Percentiles rank a stretch among this genome's conserved stretches.
These are phyloP conservation scores for Clostera curtula DNA, from an alignment of 2,888 invertebrate species.

Conservation along the genomic window DNA sequence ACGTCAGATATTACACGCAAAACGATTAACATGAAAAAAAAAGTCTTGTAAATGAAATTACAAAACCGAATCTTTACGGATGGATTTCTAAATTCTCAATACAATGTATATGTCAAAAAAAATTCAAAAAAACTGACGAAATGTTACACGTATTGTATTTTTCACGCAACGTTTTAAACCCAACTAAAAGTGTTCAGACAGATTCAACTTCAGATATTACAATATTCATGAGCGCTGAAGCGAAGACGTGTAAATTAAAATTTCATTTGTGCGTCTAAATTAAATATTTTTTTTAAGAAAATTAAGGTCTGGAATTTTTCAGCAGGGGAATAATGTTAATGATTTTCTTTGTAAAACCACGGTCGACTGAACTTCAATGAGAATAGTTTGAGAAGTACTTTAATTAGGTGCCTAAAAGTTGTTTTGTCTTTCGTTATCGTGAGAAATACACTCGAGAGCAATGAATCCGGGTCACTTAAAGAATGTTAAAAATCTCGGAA, in stretches of 20 bases:
- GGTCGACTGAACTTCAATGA: slow-evolving; percentile 28
- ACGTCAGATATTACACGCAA: too few relatives aligned
- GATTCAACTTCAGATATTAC: slow-evolving; percentile 3
- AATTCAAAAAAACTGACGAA: background rate
- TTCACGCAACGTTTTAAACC: slow-evolving; percentile 1
- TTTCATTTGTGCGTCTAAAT: slow-evolving; percentile 1
- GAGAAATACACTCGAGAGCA: too few relatives aligned
- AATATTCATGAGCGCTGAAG: slow-evolving; percentile 2
- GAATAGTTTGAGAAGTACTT: slow-evolving; percentile 43
- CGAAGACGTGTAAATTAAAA: slow-evolving; percentile 3
- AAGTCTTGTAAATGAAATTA: too few relatives aligned
- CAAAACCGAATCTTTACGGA: too few relatives aligned
- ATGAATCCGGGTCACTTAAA: too few relatives aligned
- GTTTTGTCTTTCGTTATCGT: slow-evolving; percentile 51
- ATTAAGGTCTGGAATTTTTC: background rate
- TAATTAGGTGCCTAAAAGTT: slow-evolving; percentile 48
- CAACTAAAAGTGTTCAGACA: slow-evolving; percentile 1
- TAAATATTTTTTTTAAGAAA: background rate
- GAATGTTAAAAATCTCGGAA: too few relatives aligned
- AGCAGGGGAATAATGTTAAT: slow-evolving; percentile 1
- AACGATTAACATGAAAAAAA: too few relatives aligned
- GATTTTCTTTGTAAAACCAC: slow-evolving; percentile 10
- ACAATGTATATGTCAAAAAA: too few relatives aligned
- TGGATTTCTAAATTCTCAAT: too few relatives aligned
- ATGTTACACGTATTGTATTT: background rate